Conservation (phyloP, 2,797 vertebrate species). For the Pangasius larnaudii region DNA sequence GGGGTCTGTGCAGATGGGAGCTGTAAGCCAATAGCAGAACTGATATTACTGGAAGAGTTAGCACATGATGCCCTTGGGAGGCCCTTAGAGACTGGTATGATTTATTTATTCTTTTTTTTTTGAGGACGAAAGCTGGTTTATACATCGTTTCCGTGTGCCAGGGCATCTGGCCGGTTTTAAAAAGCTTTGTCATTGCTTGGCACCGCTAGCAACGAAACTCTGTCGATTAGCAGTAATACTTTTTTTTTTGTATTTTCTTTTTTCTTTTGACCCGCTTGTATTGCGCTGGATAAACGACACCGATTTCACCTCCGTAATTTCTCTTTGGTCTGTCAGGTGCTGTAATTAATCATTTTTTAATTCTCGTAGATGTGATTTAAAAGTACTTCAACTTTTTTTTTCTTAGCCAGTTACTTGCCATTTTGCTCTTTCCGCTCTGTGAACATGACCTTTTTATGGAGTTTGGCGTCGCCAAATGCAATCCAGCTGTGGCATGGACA, state of each 20-base stretch:
- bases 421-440: not conserved
- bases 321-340: not conserved
- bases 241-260: not conserved
- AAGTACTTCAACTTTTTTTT: not conserved
- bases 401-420: not conserved
- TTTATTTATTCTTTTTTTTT: not conserved
- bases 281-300: not conserved
- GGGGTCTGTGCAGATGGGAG: not conserved
- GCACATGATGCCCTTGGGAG: not conserved
- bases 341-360: not conserved
- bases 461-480: not conserved
- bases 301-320: not conserved
- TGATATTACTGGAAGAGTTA: not conserved
- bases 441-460: not conserved
- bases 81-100: not conserved
- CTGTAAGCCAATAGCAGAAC: not conserved
- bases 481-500: not conserved
- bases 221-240: not conserved
- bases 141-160: not conserved
- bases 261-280: not conserved
- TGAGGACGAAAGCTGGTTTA: not conserved
- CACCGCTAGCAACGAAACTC: not conserved
- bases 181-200: not conserved
- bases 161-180: not conserved
- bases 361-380: not conserved